Evolutionary conservation across 2,113 vertebrate species (phyloP).

Genomic region (Sialia sialis): DNA sequence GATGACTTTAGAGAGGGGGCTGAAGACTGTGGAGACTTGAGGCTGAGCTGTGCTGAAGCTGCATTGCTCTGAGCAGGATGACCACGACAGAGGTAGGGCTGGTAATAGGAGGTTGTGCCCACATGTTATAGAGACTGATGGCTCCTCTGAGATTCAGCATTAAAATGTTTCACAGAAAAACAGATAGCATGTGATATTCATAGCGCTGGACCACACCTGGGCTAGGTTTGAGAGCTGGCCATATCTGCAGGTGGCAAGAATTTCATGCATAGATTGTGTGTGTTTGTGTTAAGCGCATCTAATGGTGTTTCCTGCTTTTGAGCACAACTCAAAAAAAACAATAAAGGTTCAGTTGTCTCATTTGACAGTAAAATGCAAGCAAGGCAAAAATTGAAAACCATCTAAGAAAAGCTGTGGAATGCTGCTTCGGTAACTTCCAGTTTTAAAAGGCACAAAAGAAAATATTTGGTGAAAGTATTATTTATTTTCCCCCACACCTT

Average conservation of each 20-base stretch:
- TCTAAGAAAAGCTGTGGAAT: not conserved
- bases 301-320: not conserved
- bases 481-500: not conserved
- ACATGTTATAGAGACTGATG: not conserved
- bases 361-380: not conserved
- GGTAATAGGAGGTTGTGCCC: not conserved
- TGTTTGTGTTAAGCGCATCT: not conserved
- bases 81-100: rapidly evolving
- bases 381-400: not conserved
- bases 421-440: not conserved
- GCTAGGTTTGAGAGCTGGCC: not conserved
- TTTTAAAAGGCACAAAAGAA: not conserved
- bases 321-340: not conserved
- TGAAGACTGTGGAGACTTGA: not conserved
- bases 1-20: not conserved
- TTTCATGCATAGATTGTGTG: not conserved
- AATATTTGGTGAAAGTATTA: not conserved
- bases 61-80: not conserved
- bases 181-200: not conserved
- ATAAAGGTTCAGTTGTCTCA: not conserved
- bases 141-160: not conserved
- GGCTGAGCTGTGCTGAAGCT: not conserved
- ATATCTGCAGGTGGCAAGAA: not conserved
- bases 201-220: not conserved
- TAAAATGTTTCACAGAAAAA: not conserved